Percentiles rank a stretch among this genome's conserved stretches.
These are phyloP conservation scores for Simalia tracyae DNA, from an alignment of 2,797 vertebrate species.

Conservation along the genomic window DNA sequence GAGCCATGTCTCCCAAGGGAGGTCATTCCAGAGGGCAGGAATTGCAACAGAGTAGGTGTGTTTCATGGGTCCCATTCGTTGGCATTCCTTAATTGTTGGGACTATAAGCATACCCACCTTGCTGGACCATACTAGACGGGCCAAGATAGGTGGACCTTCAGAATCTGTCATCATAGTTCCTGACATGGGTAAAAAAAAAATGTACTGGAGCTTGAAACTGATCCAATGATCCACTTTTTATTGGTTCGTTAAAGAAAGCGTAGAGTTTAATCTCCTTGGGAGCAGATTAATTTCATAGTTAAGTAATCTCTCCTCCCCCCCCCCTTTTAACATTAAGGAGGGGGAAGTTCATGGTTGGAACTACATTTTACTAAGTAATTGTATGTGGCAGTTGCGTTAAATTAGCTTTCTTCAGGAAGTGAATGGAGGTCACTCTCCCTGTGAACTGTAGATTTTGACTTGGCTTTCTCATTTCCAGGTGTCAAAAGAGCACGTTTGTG, in stretches of 20 bases:
- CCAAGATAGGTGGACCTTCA: background rate
- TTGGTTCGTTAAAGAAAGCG: conserved; percentile 31
- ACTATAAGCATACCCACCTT: background rate
- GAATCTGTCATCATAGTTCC: conserved; percentile 42
- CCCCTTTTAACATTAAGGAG: conserved; percentile 27
- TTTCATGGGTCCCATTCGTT: no score
- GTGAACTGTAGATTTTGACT: conserved; percentile 42
- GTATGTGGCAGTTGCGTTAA: conserved; percentile 57
- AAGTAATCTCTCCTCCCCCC: conserved; percentile 30
- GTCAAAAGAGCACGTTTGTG: background rate
- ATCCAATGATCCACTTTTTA: conserved; percentile 36
- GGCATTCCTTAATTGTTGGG: background rate
- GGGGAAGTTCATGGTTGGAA: conserved; percentile 24
- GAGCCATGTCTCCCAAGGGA: no score
- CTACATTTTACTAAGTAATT: conserved; percentile 47
- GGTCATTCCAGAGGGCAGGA: no score
- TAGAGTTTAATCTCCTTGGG: conserved; percentile 52
- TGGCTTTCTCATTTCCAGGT: conserved; percentile 57
- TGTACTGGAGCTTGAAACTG: background rate
- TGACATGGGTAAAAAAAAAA: conserved; percentile 36
- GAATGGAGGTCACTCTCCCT: conserved; percentile 45
- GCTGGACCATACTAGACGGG: background rate
- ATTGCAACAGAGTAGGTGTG: no score
- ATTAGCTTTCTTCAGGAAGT: conserved; percentile 48
- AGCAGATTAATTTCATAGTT: conserved; percentile 54